Conservation (phyloP, 2,888 invertebrate genomes). For the Physocephala rufipes region DNA sequence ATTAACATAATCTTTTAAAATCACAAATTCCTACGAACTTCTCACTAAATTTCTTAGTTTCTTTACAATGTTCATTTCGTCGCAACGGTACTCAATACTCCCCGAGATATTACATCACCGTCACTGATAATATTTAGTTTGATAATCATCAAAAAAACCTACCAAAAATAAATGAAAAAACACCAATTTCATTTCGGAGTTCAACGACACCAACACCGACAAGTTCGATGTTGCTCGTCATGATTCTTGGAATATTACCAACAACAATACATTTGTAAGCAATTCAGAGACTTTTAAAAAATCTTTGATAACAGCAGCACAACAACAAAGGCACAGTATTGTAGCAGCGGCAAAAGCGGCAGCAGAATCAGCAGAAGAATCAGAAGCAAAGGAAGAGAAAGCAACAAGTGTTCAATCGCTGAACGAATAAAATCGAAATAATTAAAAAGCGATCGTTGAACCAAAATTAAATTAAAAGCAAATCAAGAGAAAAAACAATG, state of each 20-base stretch:
- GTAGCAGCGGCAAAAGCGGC: no score
- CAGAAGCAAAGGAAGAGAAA: background rate
- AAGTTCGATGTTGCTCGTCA: background rate
- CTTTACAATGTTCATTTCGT: no score
- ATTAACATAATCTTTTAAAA: no score
- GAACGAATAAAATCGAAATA: constrained; percentile 2
- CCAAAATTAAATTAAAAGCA: background rate
- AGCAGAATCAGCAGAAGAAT: background rate
- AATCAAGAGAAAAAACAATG: background rate
- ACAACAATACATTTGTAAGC: constrained; percentile 14
- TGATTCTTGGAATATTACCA: constrained; percentile 9
- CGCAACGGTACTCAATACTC: no score
- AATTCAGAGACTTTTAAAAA: constrained; percentile 12
- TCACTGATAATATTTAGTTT: background rate
- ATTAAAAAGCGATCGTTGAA: constrained; percentile 15
- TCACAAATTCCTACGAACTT: no score
- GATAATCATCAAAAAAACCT: background rate
- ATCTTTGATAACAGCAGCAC: background rate
- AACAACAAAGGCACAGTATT: no score
- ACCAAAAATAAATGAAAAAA: background rate
- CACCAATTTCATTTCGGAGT: background rate
- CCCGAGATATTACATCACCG: no score
- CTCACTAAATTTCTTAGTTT: no score
- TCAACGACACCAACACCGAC: constrained; percentile 11
- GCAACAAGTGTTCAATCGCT: constrained; percentile 22